Evolutionary conservation across 2,113 vertebrate species (phyloP), one percentile per base, ranked within the genome.

Genomic region (Aramus guarauna): DNA sequence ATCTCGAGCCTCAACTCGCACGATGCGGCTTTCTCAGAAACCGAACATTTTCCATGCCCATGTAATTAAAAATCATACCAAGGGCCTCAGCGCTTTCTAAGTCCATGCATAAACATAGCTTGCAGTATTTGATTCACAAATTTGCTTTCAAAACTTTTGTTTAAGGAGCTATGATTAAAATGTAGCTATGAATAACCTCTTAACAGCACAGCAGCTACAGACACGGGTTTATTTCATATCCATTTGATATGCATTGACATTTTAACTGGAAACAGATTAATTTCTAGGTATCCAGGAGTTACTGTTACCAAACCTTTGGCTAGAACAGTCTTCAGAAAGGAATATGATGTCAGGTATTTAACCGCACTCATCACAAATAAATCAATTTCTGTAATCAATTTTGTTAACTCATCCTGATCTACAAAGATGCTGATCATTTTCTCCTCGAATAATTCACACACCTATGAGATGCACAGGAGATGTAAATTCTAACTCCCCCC

Each of bases 341-440:
- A 88, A 19, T 43, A 84, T 10, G 15, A 62, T 75, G 52, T 84
- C 78, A 88, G 63, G 59, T 90, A 91, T 81, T 75, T 85, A 78
- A 90, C 48, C 5, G 3, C 12, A 34, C 12, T 84, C 59, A 16
- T 45, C 89, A 66, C 20, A 62, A 95, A 81, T 24, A 79, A 74
- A 95, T 60, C 48, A 24, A 63, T 81, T 92, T 67, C 75, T 85
- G 21, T 50, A 81, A 77, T 47, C 63, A 41, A 34, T 80, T 96
- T 96, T 81, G 50, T 85, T 88, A 95, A 93, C 81, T 95, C 64
- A 34, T 94, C 60, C 87, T 73, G 19, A 88, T 81, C 87, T 64
- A 82, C 60, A 95, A 34, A 75, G 77, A 71, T 4, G 47, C 48
- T 36, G 76, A 69, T 82, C 14, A 22, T 90, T 93, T 91, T 82